phyloP scores from a whole-genome alignment of 2,797 vertebrate genomes.

The Danio albolineatus region DNA sequence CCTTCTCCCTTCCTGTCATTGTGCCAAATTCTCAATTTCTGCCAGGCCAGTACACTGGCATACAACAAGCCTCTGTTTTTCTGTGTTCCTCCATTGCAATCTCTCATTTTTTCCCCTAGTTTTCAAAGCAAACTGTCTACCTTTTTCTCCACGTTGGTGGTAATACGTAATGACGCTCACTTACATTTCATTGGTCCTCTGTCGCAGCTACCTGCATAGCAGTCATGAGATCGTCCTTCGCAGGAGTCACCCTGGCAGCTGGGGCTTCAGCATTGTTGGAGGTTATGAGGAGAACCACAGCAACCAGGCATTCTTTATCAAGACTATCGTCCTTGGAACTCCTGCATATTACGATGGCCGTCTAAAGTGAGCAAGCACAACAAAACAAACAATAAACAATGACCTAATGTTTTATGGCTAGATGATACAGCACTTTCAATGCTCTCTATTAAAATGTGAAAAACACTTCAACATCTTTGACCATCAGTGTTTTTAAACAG shows the following conservation, averaged over 20 bases:
- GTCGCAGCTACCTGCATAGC: conserved; percentile 89
- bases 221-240: conserved; percentile 95
- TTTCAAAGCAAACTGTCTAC: not conserved
- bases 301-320: conserved; percentile 99
- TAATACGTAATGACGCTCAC: not conserved
- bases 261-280: conserved; percentile 98
- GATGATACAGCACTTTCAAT: conserved; percentile 13
- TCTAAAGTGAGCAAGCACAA: conserved; percentile 87
- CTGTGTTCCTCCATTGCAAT: conserved; percentile 33
- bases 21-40: conserved; percentile 49
- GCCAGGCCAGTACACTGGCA: not conserved
- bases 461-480: not conserved
- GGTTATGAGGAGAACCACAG: conserved; percentile 97
- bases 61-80: conserved; percentile 21
- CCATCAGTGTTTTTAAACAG: not conserved
- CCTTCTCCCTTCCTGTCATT: conserved; percentile 36
- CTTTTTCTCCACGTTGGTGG: conserved; percentile 10
- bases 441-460: not conserved
- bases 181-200: conserved; percentile 1
- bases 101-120: not conserved
- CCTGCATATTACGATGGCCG: conserved; percentile 97
- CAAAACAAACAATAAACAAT: conserved; percentile 34
- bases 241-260: conserved; percentile 92
- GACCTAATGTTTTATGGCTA: not conserved
- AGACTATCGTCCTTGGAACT: conserved; percentile 98